Base-by-base conservation (phyloP, 2,797 vertebrate species). In the Pseudomugil gertrudae region DNA sequence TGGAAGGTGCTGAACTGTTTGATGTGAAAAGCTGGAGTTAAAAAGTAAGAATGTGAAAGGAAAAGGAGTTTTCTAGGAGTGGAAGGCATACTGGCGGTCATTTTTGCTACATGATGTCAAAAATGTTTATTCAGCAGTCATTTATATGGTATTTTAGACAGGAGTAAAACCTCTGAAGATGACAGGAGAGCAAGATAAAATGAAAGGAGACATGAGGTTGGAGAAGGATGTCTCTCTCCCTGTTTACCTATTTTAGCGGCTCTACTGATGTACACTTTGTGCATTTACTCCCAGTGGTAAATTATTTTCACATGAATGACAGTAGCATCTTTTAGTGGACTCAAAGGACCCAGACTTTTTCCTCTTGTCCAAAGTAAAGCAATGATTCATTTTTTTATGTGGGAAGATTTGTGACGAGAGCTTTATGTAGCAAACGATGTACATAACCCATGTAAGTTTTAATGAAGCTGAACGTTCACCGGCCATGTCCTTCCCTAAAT, bases 1-100 rank as follows among this genome's bases (percentile, higher is more conserved):
- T 75, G 66, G 52, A 62, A 65, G 71, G 45, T 66, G 69, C 66
- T 74, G 63, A 78, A 74, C 66, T 86, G 48, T 74, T 76, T 83
- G 83, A 78, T 76, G 75, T 72, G 66, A 71, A 79, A 78, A 77
- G 68, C 60, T 47, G 21, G 60, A 69, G 58, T 52, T 69, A 14
- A 15, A 36, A 73, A 40, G 69, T 26, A 36, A 55, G 35, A 26
- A 63, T 62, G 52, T 36, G n/a, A 62, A 62, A 55, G 24, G 54
- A 69, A 45, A 63, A 73, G 36, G 66, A 57, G 32, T 62, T 81
- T 64, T 72, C 74, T 57, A 53, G 77, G 67, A 75, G 71, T 62
- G 66, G 62, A 57, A 57, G 76, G 75, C 67, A 60, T 66, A 69
- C 59, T 83, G 74, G 66, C 26, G 4, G 23, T 57, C 60, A 62